These are phyloP conservation scores for Petrocephalus zakoni DNA, from an alignment of 2,113 vertebrate genomes.

Conservation along the genomic window DNA sequence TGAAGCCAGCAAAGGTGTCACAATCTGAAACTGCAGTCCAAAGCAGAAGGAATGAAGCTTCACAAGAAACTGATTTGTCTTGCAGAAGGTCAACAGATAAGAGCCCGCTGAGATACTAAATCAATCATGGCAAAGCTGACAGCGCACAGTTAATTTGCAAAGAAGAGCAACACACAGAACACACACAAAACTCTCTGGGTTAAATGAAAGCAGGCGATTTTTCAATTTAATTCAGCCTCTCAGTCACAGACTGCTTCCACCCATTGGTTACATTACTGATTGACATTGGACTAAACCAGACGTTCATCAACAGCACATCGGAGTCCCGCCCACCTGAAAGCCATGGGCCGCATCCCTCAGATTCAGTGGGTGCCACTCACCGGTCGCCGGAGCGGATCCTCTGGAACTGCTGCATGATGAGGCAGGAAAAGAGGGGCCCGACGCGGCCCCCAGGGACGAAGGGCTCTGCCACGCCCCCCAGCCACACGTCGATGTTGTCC, in stretches of 20 bases:
- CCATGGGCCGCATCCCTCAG: neutral
- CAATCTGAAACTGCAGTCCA: neutral
- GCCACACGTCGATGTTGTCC: constrained; percentile 59
- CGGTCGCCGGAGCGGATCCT: constrained; percentile 50
- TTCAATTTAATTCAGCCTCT: neutral
- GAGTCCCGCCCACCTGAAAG: neutral
- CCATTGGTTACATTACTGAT: neutral
- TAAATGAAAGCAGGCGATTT: neutral
- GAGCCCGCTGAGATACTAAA: neutral
- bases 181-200: neutral
- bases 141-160: neutral
- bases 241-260: neutral
- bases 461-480: constrained; percentile 58
- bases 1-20: neutral
- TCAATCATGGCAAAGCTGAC: neutral
- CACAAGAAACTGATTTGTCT: neutral
- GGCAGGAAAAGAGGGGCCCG: constrained; percentile 44
- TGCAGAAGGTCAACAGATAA: neutral
- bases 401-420: constrained; percentile 41
- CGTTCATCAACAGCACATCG: neutral
- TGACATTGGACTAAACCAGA: neutral
- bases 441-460: constrained; percentile 59
- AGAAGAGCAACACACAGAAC: neutral
- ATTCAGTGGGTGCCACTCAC: constrained; percentile 22
- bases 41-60: too few species aligned